Conservation (phyloP, 37 sponge, comb jelly and placozoan genomes). For the Halichondria panicea region DNA sequence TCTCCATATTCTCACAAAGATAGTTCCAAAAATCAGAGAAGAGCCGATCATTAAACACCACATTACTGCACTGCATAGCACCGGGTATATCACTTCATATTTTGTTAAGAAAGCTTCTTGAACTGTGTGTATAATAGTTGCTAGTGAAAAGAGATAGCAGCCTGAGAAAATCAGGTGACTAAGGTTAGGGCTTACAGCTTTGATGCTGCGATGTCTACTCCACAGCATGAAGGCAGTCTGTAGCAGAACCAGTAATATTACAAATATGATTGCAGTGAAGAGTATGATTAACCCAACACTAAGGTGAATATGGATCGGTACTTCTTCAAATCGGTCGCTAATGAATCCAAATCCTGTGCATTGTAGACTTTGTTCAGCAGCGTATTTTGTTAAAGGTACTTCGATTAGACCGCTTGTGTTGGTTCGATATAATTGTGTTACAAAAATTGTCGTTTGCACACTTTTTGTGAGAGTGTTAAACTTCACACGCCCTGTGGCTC, state of each 20-base stretch:
- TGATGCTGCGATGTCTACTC: slow-evolving; percentile 16
- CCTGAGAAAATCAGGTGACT: slow-evolving; percentile 31
- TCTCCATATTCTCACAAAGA: slow-evolving; percentile 36
- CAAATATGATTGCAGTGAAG: background rate
- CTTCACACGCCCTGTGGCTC: slow-evolving; percentile 11
- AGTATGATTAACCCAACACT: background rate
- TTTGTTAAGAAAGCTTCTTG: background rate
- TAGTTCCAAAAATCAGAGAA: slow-evolving; percentile 37
- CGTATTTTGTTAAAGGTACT: no score
- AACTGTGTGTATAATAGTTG: slow-evolving; percentile 3
- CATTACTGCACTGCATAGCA: slow-evolving; percentile 11
- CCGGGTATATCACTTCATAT: background rate
- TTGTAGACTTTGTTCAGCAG: no score
- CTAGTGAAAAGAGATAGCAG: slow-evolving; percentile 20
- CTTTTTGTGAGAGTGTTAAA: no score
- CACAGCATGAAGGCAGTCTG: slow-evolving; percentile 12
- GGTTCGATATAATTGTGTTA: no score
- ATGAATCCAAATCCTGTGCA: no score
- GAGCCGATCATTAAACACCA: slow-evolving; percentile 19
- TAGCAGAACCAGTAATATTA: slow-evolving; percentile 1
- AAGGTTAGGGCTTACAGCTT: slow-evolving; percentile 30
- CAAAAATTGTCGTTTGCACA: no score
- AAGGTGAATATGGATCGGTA: background rate
- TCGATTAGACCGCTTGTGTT: no score
- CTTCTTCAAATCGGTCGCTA: background rate